These are phyloP conservation scores for Taphrorychus bicolor DNA, from an alignment of 2,888 invertebrate species.

Conservation along the genomic window DNA sequence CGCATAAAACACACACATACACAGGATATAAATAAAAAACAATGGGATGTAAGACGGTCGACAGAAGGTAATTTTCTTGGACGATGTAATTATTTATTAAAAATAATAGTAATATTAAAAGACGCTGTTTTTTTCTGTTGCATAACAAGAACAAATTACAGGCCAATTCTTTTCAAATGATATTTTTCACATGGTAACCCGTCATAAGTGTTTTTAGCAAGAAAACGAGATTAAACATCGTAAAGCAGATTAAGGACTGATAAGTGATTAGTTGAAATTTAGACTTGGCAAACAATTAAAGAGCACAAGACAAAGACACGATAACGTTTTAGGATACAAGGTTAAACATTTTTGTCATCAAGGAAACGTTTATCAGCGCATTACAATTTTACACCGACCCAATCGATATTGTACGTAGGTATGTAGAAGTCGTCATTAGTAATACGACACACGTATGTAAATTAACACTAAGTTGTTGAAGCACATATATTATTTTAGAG, in stretches of 20 bases:
- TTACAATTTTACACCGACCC: not conserved
- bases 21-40: conserved; percentile 27
- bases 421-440: not conserved
- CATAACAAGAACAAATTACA: conserved; percentile 40
- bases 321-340: conserved; percentile 31
- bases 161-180: conserved; percentile 33
- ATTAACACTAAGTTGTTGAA: not conserved
- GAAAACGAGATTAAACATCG: conserved; percentile 39
- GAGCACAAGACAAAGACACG: conserved; percentile 37
- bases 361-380: conserved; percentile 11
- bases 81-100: conserved; percentile 32
- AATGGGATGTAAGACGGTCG: conserved; percentile 33
- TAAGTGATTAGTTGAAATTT: conserved; percentile 40
- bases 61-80: conserved; percentile 37
- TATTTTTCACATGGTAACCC: conserved; percentile 37
- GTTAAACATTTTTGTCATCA: conserved; percentile 24
- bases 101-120: conserved; percentile 40
- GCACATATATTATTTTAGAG: not conserved
- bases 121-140: conserved; percentile 31
- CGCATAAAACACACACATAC: no score
- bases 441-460: not conserved
- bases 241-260: conserved; percentile 41
- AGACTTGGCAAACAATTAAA: conserved; percentile 36
- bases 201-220: conserved; percentile 41
- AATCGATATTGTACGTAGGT: no score